Conservation (phyloP, 2,113 vertebrate species). For the Sitta europaea region DNA sequence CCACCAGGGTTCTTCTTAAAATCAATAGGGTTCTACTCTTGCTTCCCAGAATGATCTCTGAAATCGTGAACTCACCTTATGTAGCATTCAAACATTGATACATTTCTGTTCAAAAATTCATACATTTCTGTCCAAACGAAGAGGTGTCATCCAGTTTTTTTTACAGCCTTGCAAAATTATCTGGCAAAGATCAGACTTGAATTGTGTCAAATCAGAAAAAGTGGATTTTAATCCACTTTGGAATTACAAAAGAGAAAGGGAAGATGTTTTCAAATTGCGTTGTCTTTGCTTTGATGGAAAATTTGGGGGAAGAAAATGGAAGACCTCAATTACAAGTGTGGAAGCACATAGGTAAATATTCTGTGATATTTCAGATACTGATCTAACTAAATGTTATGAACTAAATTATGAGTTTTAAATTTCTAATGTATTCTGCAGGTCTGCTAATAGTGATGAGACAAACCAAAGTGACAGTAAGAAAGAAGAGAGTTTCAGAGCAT, state of each 20-base stretch:
- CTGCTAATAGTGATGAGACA: slow-evolving; percentile 15
- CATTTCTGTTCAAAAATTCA: not conserved
- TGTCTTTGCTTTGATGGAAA: not conserved
- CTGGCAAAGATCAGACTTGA: not conserved
- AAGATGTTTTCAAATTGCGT: not conserved
- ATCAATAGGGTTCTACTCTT: not conserved
- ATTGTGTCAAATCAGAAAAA: not conserved
- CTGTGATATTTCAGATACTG: not conserved
- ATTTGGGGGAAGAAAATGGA: slow-evolving; percentile 8
- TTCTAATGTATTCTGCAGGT: slow-evolving; percentile 39
- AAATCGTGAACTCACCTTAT: not conserved
- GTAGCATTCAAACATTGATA: rapidly evolving
- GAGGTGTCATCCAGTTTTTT: not conserved
- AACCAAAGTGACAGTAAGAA: slow-evolving; percentile 25
- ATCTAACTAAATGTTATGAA: not conserved
- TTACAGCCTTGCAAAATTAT: not conserved
- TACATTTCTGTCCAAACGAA: not conserved
- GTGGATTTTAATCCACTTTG: not conserved
- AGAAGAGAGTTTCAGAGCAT: slow-evolving; percentile 44
- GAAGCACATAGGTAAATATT: slow-evolving; percentile 28
- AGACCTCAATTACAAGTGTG: not conserved
- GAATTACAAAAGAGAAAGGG: not conserved
- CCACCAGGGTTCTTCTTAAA: not conserved
- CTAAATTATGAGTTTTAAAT: slow-evolving; percentile 1
- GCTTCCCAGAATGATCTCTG: not conserved